Percentiles rank a stretch among this genome's conserved stretches.
Evolutionary conservation across 1,140 invertebrate genomes (phyloP).

Genomic region (Drosophila pachea): DNA sequence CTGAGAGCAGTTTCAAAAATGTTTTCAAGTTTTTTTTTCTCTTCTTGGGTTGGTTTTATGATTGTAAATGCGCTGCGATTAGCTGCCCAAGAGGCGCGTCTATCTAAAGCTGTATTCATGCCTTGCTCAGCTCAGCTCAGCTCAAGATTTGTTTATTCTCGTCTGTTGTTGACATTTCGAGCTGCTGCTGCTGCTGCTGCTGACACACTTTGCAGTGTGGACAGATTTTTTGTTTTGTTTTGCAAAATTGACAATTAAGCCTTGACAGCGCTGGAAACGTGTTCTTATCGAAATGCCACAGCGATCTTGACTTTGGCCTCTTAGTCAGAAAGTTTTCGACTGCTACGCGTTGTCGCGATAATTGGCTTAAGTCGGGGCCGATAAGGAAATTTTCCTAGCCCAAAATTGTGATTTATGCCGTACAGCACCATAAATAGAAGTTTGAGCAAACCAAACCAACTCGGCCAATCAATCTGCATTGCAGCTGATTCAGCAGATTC

Average conservation of each 20-base stretch:
- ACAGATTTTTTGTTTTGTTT: slow-evolving; percentile 32
- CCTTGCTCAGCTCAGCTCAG: slow-evolving; percentile 17
- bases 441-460: neutral
- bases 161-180: slow-evolving; percentile 15
- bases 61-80: no score
- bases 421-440: slow-evolving; percentile 15
- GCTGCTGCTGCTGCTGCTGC: no score
- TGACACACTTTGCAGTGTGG: slow-evolving; percentile 29
- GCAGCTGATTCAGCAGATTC: slow-evolving; percentile 8
- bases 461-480: slow-evolving; percentile 15
- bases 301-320: slow-evolving; percentile 34
- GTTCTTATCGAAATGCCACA: slow-evolving; percentile 5
- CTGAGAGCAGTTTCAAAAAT: no score
- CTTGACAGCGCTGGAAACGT: slow-evolving; percentile 56
- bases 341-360: slow-evolving; percentile 13
- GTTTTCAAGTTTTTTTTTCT: no score
- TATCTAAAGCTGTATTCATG: neutral
- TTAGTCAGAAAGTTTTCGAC: slow-evolving; percentile 1
- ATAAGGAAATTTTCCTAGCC: slow-evolving; percentile 16
- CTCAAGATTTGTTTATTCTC: slow-evolving; percentile 24
- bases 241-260: no score
- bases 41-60: no score
- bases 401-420: slow-evolving; percentile 28
- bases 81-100: neutral
- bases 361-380: slow-evolving; percentile 11